Percentiles rank a stretch among this genome's conserved stretches.
These are phyloP conservation scores for Characodon lateralis DNA, from an alignment of 2,797 vertebrate species.

Conservation along the genomic window DNA sequence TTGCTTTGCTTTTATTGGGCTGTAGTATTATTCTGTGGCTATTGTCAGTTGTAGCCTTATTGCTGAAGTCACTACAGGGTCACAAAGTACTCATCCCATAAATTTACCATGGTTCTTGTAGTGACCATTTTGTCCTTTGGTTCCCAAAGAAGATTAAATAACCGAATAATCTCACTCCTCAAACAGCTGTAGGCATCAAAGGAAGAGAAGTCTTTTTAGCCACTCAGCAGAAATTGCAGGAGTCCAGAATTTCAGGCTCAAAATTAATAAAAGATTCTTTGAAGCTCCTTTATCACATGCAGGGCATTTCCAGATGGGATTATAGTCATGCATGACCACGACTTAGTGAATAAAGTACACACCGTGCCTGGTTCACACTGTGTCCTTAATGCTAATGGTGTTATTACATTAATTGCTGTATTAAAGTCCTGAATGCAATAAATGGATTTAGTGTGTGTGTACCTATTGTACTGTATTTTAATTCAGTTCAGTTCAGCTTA, in stretches of 20 bases:
- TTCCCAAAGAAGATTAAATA: constrained; percentile 34
- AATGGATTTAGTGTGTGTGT: not conserved
- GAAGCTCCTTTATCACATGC: constrained; percentile 50
- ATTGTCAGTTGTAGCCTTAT: constrained; percentile 20
- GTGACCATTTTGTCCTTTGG: constrained; percentile 49
- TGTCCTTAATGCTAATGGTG: not conserved
- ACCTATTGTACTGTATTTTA: not conserved
- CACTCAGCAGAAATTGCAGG: constrained; percentile 60
- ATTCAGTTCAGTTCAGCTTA: not conserved
- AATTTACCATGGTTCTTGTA: constrained; percentile 31
- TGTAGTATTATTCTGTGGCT: constrained; percentile 5
- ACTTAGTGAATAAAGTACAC: constrained; percentile 23
- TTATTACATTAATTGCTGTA: not conserved
- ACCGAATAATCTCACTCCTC: constrained; percentile 60
- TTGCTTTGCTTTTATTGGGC: not conserved
- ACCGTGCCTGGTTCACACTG: not conserved
- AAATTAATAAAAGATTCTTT: constrained; percentile 62
- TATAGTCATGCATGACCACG: constrained; percentile 11
- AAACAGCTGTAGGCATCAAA: constrained; percentile 64
- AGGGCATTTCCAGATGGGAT: constrained; percentile 31
- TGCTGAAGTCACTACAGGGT: constrained; percentile 9
- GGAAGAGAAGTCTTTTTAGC: constrained; percentile 45
- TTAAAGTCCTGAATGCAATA: not conserved
- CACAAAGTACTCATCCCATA: not conserved
- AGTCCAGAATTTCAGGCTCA: constrained; percentile 45